phyloP scores from a whole-genome alignment of 2,888 invertebrate genomes.

The Eupelmus urozonus region DNA sequence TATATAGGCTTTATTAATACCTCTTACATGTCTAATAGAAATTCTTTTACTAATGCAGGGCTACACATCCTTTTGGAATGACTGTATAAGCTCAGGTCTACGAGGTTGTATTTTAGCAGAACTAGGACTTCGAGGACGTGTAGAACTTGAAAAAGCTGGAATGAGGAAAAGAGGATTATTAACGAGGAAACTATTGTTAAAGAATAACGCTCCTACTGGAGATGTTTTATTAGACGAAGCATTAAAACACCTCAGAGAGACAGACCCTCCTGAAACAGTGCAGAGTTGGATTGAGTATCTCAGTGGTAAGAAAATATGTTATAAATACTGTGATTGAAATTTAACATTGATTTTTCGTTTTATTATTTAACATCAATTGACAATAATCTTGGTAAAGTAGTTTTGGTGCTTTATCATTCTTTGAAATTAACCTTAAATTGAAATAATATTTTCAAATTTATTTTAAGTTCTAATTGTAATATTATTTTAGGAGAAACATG shows the following conservation, averaged over 20 bases:
- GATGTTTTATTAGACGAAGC: slow-evolving; percentile 97
- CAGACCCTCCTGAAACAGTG: slow-evolving; percentile 97
- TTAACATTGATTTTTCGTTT: background rate
- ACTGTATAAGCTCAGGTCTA: slow-evolving; percentile 99
- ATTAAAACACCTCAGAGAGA: slow-evolving; percentile 98
- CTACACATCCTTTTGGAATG: slow-evolving; percentile 99
- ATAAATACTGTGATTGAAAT: background rate
- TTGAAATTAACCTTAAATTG: no score
- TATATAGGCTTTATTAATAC: slow-evolving; percentile 17
- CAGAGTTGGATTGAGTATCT: slow-evolving; percentile 99
- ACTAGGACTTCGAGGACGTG: slow-evolving; percentile 94
- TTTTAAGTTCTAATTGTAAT: slow-evolving; percentile 32
- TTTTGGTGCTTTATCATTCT: no score
- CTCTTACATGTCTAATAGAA: slow-evolving; percentile 22
- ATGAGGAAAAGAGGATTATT: slow-evolving; percentile 95
- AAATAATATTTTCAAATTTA: background rate
- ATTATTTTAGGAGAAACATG: slow-evolving; percentile 93
- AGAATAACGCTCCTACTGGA: slow-evolving; percentile 95
- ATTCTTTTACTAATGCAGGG: slow-evolving; percentile 82
- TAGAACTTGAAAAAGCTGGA: slow-evolving; percentile 97
- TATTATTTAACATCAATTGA: no score
- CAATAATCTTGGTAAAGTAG: no score
- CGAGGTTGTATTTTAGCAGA: slow-evolving; percentile 99
- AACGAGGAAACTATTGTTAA: slow-evolving; percentile 89
- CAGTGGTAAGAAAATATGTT: slow-evolving; percentile 85